Percentiles rank a stretch among this genome's conserved stretches.
Evolutionary conservation across 35 echinoderm and acorn worm species (phyloP).

Genomic region (Heliocidaris erythrogramma): DNA sequence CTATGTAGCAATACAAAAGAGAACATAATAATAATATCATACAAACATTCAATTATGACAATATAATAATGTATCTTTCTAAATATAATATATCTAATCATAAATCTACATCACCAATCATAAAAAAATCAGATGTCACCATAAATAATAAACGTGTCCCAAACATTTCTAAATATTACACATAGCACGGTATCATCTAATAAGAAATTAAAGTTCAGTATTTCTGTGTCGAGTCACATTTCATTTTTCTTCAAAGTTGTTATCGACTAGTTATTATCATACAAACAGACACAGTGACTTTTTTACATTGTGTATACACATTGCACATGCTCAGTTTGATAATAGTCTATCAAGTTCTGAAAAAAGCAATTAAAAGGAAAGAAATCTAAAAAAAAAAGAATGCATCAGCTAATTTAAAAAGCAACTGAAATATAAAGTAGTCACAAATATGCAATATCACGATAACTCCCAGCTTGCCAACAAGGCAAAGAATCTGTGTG

Average conservation of each 20-base stretch:
- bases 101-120: neutral
- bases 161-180: neutral
- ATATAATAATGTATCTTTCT: neutral
- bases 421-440: neutral
- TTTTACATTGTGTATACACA: neutral
- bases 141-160: neutral
- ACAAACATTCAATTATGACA: neutral
- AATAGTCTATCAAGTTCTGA: neutral
- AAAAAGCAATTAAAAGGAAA: too few relatives aligned
- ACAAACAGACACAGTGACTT: neutral
- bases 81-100: conserved; percentile 4
- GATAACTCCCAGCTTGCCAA: neutral
- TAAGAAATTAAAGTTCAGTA: neutral
- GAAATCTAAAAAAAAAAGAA: too few relatives aligned
- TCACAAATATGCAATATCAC: neutral
- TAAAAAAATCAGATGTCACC: neutral
- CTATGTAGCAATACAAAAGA: neutral
- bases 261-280: neutral
- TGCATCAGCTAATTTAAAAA: neutral
- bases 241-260: neutral
- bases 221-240: neutral
- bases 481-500: neutral
- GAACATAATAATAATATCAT: neutral
- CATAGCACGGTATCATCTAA: neutral
- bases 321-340: neutral